Base-by-base conservation (phyloP, 2,797 vertebrate species). In the Mionectes olivaceus region DNA sequence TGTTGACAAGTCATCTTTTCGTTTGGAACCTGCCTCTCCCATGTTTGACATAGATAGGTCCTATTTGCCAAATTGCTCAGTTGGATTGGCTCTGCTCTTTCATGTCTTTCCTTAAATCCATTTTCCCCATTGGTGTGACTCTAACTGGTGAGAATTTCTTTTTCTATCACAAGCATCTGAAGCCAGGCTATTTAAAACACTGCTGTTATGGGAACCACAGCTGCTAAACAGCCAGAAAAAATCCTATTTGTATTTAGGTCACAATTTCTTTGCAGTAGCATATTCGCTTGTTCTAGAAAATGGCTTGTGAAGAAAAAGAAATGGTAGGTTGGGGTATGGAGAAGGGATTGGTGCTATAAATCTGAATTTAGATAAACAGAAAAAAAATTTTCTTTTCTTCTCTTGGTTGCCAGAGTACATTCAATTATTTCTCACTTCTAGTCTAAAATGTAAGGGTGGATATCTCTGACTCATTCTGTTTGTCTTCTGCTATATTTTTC, bases 241-340 rank as follows among this genome's bases (percentile, higher is more conserved):
- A 93, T 83, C 83, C 43, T 79, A 56, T 85, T 93, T 80, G 76
- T 64, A 94, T 94, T 88, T 94, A 93, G 92, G 87, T 95, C 90
- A 89, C 56, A 68, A 65, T 79, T 84, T 91, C 46, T 76, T 90
- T 87, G 50, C 63, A 78, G 49, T 57, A 63, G 7, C 55, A 19
- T 76, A 39, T 35, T 93, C 75, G 27, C 64, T 53, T 85, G 47
- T 67, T 86, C 73, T 59, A 87, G 73, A 89, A 86, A 92, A 71
- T 3, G 33, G 16, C 27, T 32, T 9, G 19, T 46, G 68, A 77
- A 84, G 59, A 73, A 83, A 88, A 37, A 81, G 6, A 47, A 49
- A 25, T 57, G 53, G 32, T 50, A 27, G 14, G 28, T 5, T 30
- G 15, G 55, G 30, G 16, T 87, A 27, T 7, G n/a, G 28, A 33